Conservation (phyloP, 2,888 invertebrate species). For the Rhamphomyia laevipes region DNA sequence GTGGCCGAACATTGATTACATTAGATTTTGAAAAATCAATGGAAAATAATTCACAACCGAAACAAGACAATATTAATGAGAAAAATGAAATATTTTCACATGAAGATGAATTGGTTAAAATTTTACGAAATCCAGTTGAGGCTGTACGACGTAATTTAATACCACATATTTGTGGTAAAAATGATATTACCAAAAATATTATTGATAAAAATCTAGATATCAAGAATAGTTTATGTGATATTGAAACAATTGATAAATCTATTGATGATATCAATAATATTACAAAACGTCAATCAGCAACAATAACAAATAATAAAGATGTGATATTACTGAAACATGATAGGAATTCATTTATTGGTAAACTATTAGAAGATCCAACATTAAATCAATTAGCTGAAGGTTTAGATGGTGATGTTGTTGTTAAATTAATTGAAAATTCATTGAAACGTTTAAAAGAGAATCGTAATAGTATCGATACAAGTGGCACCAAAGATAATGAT, state of each 20-base stretch:
- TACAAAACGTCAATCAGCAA: constrained; percentile 7
- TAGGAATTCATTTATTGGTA: constrained; percentile 41
- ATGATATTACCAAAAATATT: constrained; percentile 25
- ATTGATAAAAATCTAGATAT: constrained; percentile 14
- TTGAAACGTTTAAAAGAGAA: constrained; percentile 45
- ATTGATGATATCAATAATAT: constrained; percentile 5
- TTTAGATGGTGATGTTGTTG: constrained; percentile 48
- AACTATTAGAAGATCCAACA: constrained; percentile 52
- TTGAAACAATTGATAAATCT: background rate
- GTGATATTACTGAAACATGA: constrained; percentile 22
- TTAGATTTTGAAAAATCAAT: constrained; percentile 28
- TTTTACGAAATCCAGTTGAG: constrained; percentile 61
- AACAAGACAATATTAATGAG: background rate
- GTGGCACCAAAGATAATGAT: constrained; percentile 38
- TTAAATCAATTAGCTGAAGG: constrained; percentile 51
- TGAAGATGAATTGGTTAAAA: constrained; percentile 42
- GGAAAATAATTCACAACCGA: background rate
- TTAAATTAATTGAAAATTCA: constrained; percentile 54
- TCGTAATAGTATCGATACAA: constrained; percentile 29
- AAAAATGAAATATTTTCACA: constrained; percentile 24
- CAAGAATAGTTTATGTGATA: constrained; percentile 6
- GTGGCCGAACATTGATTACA: constrained; percentile 32
- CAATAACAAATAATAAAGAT: constrained; percentile 13
- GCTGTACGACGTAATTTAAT: constrained; percentile 62
- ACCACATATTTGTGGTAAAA: constrained; percentile 64